phyloP scores from a whole-genome alignment of 2,888 invertebrate genomes.

The Erpobdella octoculata region DNA sequence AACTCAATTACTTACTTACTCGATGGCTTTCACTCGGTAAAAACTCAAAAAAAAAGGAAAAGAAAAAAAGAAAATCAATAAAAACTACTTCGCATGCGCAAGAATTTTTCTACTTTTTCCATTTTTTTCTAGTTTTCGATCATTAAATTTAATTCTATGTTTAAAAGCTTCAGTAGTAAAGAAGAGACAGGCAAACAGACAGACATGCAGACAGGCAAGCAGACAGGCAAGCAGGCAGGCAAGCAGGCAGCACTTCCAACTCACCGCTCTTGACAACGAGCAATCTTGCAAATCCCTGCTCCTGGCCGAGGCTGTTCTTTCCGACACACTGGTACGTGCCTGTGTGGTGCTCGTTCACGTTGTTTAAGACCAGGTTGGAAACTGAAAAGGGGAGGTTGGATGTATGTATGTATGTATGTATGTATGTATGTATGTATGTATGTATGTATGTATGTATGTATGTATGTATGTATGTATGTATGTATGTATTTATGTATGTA shows the following conservation, averaged over 20 bases:
- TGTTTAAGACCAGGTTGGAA: slow-evolving; percentile 20
- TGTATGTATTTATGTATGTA: too few relatives aligned
- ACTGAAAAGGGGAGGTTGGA: too few relatives aligned
- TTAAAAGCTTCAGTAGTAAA: too few relatives aligned
- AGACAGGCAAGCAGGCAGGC: not conserved
- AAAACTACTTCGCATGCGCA: not conserved
- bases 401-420: too few relatives aligned
- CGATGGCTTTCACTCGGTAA: not conserved
- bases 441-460: too few relatives aligned
- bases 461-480: too few relatives aligned
- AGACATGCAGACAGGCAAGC: too few relatives aligned
- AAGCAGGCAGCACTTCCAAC: not conserved
- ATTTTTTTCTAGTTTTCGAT: too few relatives aligned
- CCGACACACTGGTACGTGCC: slow-evolving; percentile 29
- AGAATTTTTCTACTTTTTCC: not conserved
- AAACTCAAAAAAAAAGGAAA: too few relatives aligned
- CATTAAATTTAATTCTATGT: too few relatives aligned
- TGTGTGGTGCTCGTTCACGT: not conserved
- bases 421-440: too few relatives aligned
- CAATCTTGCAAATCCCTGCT: slow-evolving; percentile 14
- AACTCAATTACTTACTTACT: not conserved
- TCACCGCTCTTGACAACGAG: not conserved
- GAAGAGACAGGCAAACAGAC: too few relatives aligned
- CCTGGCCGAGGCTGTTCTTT: slow-evolving; percentile 20
- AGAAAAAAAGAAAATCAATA: not conserved